A percentile compares a stretch with the other conserved stretches of the same genome.
Conservation (phyloP, 2,888 invertebrate species). For the Caenorhabditis wallacei region DNA sequence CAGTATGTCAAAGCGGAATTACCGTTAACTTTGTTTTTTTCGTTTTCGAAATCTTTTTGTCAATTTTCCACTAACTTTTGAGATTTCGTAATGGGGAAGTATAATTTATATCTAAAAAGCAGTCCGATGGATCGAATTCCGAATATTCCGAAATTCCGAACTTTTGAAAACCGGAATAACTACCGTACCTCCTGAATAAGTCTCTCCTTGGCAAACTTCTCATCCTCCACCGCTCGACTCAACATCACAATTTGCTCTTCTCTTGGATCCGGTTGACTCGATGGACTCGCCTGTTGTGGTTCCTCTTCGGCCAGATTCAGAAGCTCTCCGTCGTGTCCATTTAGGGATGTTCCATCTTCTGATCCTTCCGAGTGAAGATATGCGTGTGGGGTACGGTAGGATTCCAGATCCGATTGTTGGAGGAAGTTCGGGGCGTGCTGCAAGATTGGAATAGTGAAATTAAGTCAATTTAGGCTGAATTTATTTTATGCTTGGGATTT, state of each 20-base stretch:
- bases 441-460: no score
- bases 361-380: conserved; percentile 77
- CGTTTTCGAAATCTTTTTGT: no score
- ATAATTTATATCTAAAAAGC: no score
- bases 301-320: conserved; percentile 69
- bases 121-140: no score
- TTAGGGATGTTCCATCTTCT: conserved; percentile 75
- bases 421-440: conserved; percentile 95
- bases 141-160: no score
- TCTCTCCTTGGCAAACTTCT: conserved; percentile 73
- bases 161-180: not conserved
- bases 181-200: conserved; percentile 69
- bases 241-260: conserved; percentile 72
- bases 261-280: conserved; percentile 68
- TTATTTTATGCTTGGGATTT: no score
- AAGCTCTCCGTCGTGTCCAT: conserved; percentile 78
- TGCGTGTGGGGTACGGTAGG: conserved; percentile 94
- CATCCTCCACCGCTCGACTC: conserved; percentile 71
- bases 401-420: conserved; percentile 92
- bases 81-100: no score
- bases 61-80: no score
- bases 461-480: not conserved
- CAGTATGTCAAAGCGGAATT: no score
- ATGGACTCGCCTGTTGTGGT: conserved; percentile 65
- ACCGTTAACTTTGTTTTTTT: no score